Evolutionary conservation across 2,797 vertebrate genomes (phyloP), one percentile per base, ranked within the genome.

Genomic region (Mico argentatus): DNA sequence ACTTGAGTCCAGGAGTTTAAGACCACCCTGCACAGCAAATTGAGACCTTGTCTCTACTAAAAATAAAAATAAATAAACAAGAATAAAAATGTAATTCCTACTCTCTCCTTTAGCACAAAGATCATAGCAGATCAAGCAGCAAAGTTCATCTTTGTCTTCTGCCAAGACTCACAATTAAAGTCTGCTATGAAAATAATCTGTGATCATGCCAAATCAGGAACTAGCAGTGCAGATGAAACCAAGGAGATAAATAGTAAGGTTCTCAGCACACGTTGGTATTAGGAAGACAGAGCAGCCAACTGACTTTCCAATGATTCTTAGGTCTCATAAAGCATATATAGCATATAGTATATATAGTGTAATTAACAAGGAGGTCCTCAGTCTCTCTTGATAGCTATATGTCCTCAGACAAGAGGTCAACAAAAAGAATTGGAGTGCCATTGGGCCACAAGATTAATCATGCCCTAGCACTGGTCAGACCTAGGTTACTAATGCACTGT

Each of bases 401-500:
- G 30, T 79, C 91, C 79, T 97, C 82, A 93, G 26, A 46, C 0
- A 59, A 48, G 77, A 97, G 55, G 83, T 88, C 90, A 94, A 96
- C 91, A 93, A 70, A 95, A 75, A 94, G 77, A 96, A n/a, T 7
- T 95, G n/a, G 4, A 97, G 36, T 81, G 76, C 92, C 94, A 75
- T 96, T 97, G 91, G 96, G 50, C 91, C 92, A 87, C 72, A 91
- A 96, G 93, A 98, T 92, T 94, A 57, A 97, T 98, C 52, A 87
- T 70, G 14, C 41, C 12, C 22, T 80, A 96, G 59, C 92, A 97
- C 97, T 98, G 92, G 92, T 96, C 94, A 85, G 92, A 96, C 70
- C 76, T 96, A 96, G 96, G 97, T 96, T 98, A 98, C 90, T 98
- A 98, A 98, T 20, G 76, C 5, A 46, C 80, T 97, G 67, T 96